Percentiles rank a stretch among this genome's conserved stretches.
These are phyloP conservation scores for Synanthedon tipuliformis DNA, from an alignment of 2,888 invertebrate species.

Conservation along the genomic window DNA sequence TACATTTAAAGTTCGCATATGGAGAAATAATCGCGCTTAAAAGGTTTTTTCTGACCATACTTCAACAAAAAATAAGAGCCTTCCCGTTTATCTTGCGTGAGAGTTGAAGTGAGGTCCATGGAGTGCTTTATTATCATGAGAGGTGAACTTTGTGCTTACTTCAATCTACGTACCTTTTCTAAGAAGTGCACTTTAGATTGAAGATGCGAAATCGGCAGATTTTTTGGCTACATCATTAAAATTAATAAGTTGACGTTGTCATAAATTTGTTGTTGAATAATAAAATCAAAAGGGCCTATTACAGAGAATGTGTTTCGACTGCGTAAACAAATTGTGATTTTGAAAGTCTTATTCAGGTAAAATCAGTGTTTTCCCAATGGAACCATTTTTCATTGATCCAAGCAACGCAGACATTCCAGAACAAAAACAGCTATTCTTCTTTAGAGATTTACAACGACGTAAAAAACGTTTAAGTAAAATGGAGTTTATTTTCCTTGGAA, in stretches of 20 bases:
- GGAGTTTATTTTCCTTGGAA: constrained; percentile 12
- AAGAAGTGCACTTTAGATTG: constrained; percentile 40
- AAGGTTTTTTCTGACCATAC: constrained; percentile 18
- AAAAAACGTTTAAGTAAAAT: constrained; percentile 13
- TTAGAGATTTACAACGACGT: constrained; percentile 30
- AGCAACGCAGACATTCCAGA: constrained; percentile 18
- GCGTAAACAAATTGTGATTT: not conserved
- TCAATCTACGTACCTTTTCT: constrained; percentile 4
- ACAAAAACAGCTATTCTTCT: constrained; percentile 27
- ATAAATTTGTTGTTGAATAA: not conserved
- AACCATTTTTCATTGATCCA: constrained; percentile 19
- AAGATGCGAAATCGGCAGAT: constrained; percentile 53
- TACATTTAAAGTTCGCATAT: too few relatives aligned
- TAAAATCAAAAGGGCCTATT: too few relatives aligned
- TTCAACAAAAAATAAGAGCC: constrained; percentile 34
- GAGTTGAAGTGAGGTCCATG: constrained; percentile 46
- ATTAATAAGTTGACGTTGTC: constrained; percentile 45
- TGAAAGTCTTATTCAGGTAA: constrained; percentile 2
- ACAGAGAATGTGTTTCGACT: too few relatives aligned
- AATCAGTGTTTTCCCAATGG: not conserved
- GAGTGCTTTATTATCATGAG: constrained; percentile 46
- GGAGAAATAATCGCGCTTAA: not conserved
- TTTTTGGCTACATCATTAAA: constrained; percentile 53
- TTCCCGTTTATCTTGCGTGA: constrained; percentile 54
- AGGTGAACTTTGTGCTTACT: constrained; percentile 39